Evolutionary conservation across 2,797 vertebrate genomes (phyloP), one percentile per base, ranked within the genome.

Genomic region (Orestias chungarensis): DNA sequence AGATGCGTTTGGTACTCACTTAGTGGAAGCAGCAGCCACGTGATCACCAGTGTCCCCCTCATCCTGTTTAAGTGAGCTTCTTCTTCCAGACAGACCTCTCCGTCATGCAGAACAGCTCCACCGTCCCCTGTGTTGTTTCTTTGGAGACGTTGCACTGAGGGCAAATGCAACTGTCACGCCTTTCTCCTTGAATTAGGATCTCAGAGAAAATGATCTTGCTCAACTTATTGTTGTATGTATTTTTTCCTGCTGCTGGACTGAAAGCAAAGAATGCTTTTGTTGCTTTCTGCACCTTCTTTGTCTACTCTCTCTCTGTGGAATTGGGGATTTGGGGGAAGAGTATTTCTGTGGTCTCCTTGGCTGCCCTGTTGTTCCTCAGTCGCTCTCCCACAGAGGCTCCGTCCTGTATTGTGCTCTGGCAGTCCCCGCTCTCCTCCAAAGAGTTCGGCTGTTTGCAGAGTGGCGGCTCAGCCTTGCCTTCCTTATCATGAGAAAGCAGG

Each of bases 261-360:
- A 91, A 88, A 90, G 90, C 86, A 64, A 90, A 86, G 91, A 93
- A 93, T 91, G 92, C 89, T 87, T 94, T 94, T 94, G 93, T 94
- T 69, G 71, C 75, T 70, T 70, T 27, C 50, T 62, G 59, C 59
- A 62, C 59, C 73, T 70, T 59, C 84, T 82, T 25, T 85, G 61
- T 71, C 62, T 70, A 42, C 68, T 76, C 82, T 78, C 78, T 33
- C 81, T 82, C 67, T 78, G 79, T 75, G 33, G 80, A 89, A 70
- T 79, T 69, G 78, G 79, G 84, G 88, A 82, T 88, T 87, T 91
- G 77, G 70, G 75, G 70, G 64, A 27, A 64, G 87, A 89, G 87
- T 91, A 87, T 89, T 92, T 91, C 81, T 73, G 75, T 35, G 64
- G 90, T 93, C 89, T 94, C 92, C 92, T 91, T 92, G 93, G 91